Evolutionary conservation across 2,113 vertebrate genomes (phyloP).

Genomic region (Corythaeola cristata): DNA sequence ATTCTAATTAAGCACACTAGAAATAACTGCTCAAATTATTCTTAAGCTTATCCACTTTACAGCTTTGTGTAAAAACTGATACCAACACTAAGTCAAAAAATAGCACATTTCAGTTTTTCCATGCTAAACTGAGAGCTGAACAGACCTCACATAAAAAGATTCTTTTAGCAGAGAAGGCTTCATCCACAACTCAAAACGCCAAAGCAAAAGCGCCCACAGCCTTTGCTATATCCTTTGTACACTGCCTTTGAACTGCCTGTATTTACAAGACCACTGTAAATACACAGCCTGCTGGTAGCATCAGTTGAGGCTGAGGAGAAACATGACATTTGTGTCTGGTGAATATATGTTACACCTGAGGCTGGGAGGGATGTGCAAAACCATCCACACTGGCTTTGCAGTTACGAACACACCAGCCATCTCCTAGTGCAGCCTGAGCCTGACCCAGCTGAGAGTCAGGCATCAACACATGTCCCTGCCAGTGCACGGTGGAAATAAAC

Average conservation of each 20-base stretch:
- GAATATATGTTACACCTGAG: neutral
- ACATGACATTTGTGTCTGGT: neutral
- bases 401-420: neutral
- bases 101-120: neutral
- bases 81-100: neutral
- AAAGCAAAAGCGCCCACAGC: neutral
- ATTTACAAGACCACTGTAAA: neutral
- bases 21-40: slow-evolving; percentile 29
- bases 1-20: slow-evolving; percentile 8
- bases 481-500: fast-evolving
- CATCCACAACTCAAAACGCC: neutral
- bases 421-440: neutral
- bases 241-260: neutral
- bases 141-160: neutral
- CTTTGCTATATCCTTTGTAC: neutral
- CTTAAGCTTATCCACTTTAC: neutral
- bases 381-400: neutral
- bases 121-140: slow-evolving; percentile 3
- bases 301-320: neutral
- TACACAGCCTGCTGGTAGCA: neutral
- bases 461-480: fast-evolving
- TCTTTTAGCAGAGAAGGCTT: neutral
- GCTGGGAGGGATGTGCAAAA: neutral
- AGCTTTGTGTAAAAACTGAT: slow-evolving; percentile 13
- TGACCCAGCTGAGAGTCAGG: neutral